Base-by-base conservation (phyloP, 2,888 invertebrate genomes). In the Scaptodrosophila latifasciaeformis region DNA sequence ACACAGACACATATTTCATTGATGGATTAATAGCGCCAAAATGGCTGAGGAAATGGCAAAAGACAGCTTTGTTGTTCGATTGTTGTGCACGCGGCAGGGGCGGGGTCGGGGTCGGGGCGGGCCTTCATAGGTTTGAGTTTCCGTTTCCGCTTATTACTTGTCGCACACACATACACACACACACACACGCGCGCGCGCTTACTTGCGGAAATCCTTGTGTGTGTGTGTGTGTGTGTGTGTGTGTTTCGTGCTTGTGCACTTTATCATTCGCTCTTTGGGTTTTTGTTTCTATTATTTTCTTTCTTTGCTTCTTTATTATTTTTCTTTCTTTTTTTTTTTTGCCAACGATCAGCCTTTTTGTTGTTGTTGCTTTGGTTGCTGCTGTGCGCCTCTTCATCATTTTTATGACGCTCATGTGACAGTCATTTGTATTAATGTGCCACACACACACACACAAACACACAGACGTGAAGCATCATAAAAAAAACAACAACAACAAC, bases 331-430 rank as follows among this genome's bases (percentile, higher is more conserved):
- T n/a, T n/a, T n/a, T n/a, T n/a, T n/a, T n/a, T n/a, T n/a, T 34
- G 34, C 1, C 35, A 40, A 44, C 55, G 75, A 64, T 68, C 70
- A 65, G 68, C 62, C 57, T 62, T 71, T 68, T 52, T 42, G 43
- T 43, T 51, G 49, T 44, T 53, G 54, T 56, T 49, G 53, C 12
- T 54, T 37, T 24, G 45, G 45, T 30, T 53, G 45, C 31, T 53
- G 39, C 19, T 54, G 27, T 31, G 31, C 39, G 65, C 39, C 76
- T 76, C 76, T 76, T 68, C 69, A 71, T 71, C 71, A 71, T 71
- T 71, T 71, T 71, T 71, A 76, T 71, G 72, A 76, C 76, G 69
- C 76, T 71, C 71, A 71, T 71, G 71, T 76, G 76, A 76, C 71
- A 76, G 76, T 76, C 71, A 76, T 76, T 71, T 76, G 71, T 76